phyloP scores from a whole-genome alignment of 2,113 vertebrate species.

The Bos javanicus region DNA sequence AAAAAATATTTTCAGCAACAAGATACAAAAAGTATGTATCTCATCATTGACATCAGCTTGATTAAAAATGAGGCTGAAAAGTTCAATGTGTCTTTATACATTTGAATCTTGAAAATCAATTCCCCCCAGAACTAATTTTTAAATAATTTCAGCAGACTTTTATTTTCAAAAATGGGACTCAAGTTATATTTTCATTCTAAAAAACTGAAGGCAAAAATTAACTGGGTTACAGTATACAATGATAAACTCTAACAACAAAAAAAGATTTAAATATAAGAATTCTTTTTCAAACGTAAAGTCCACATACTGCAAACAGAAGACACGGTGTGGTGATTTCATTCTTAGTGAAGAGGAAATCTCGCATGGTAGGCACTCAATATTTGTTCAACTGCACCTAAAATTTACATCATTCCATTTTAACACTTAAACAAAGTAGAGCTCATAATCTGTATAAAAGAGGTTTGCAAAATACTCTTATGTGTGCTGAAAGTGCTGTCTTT shows the following conservation, averaged over 20 bases:
- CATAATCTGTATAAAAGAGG: conserved; percentile 60
- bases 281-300: conserved; percentile 79
- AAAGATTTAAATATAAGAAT: conserved; percentile 80
- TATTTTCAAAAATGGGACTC: conserved; percentile 80
- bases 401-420: conserved; percentile 49
- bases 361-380: conserved; percentile 71
- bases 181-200: conserved; percentile 76
- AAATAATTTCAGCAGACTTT: conserved; percentile 79
- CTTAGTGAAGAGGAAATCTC: conserved; percentile 59
- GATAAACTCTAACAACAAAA: conserved; percentile 78
- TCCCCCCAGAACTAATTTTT: conserved; percentile 76
- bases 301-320: conserved; percentile 84
- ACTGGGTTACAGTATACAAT: conserved; percentile 75
- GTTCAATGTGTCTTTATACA: conserved; percentile 80
- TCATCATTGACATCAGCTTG: conserved; percentile 84
- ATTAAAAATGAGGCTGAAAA: conserved; percentile 83
- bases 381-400: conserved; percentile 70
- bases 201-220: conserved; percentile 74
- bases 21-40: conserved; percentile 87
- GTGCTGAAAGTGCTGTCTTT: conserved; percentile 72
- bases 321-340: conserved; percentile 66
- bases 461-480: conserved; percentile 62
- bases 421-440: conserved; percentile 58
- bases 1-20: conserved; percentile 88
- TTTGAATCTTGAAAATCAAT: conserved; percentile 75